Evolutionary conservation across 2,888 invertebrate genomes (phyloP).

Genomic region (Yponomeuta malinellus): DNA sequence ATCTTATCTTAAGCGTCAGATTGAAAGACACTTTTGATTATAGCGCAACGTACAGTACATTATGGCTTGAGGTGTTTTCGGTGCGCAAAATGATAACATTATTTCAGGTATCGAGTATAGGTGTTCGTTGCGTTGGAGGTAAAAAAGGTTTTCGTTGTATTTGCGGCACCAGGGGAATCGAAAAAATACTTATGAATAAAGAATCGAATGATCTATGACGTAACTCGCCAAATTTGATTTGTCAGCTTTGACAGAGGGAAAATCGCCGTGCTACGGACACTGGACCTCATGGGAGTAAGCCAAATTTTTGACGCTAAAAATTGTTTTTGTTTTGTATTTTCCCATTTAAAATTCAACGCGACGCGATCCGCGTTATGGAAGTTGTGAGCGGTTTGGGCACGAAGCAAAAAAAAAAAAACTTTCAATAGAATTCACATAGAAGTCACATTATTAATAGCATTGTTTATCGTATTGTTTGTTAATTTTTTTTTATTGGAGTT

Average conservation of each 20-base stretch:
- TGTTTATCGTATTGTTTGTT: too few relatives aligned
- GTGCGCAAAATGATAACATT: too few relatives aligned
- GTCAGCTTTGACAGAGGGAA: background rate
- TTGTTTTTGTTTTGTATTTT: slow-evolving; percentile 16
- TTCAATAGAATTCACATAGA: too few relatives aligned
- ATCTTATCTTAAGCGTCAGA: too few relatives aligned
- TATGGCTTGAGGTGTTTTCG: too few relatives aligned
- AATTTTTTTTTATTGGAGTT: too few relatives aligned
- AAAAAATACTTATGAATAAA: background rate
- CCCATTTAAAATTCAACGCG: slow-evolving; percentile 16
- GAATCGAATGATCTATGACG: background rate
- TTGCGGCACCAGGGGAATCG: background rate
- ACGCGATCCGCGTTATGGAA: slow-evolving; percentile 2
- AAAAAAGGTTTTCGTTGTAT: too few relatives aligned
- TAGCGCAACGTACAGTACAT: too few relatives aligned
- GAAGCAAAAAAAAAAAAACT: background rate
- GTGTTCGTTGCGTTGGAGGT: too few relatives aligned
- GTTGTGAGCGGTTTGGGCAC: background rate
- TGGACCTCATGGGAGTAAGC: background rate
- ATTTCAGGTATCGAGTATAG: too few relatives aligned
- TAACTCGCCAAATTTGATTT: background rate
- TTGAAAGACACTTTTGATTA: too few relatives aligned
- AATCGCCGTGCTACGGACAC: background rate
- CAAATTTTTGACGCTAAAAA: slow-evolving; percentile 7
- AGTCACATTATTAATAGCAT: too few relatives aligned